Evolutionary conservation across 2,113 vertebrate species (phyloP).

Genomic region (Pyrgilauda ruficollis): DNA sequence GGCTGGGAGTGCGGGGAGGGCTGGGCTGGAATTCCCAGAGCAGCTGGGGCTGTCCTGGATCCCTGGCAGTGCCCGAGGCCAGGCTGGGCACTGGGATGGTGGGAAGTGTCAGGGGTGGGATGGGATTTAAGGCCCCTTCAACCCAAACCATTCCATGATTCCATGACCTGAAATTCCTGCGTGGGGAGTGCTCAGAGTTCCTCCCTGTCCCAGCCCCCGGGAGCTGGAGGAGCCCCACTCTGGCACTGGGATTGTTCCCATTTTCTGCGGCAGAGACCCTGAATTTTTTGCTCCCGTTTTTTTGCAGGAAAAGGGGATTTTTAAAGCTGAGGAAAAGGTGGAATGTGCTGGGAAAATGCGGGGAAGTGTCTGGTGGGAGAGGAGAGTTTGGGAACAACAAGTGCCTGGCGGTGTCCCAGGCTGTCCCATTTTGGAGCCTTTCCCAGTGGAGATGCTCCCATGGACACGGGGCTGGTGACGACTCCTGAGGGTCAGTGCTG

Average conservation of each 20-base stretch:
- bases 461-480: rapidly evolving
- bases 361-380: background rate
- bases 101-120: background rate
- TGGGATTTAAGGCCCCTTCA: background rate
- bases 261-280: no score
- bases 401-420: background rate
- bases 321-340: background rate
- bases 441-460: background rate
- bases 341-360: background rate
- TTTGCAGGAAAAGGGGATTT: background rate
- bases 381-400: background rate
- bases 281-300: no score
- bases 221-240: background rate
- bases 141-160: background rate
- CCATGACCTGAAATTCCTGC: rapidly evolving
- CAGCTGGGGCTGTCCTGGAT: background rate
- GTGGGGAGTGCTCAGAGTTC: rapidly evolving
- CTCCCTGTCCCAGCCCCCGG: rapidly evolving
- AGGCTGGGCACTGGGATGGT: background rate
- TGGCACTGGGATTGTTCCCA: rapidly evolving
- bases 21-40: background rate
- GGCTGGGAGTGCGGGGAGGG: background rate
- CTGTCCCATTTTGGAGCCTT: background rate
- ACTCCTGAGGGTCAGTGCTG: background rate
- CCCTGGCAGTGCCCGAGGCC: background rate